Conservation (phyloP, 2,113 vertebrate genomes). For the Myotis davidii region DNA sequence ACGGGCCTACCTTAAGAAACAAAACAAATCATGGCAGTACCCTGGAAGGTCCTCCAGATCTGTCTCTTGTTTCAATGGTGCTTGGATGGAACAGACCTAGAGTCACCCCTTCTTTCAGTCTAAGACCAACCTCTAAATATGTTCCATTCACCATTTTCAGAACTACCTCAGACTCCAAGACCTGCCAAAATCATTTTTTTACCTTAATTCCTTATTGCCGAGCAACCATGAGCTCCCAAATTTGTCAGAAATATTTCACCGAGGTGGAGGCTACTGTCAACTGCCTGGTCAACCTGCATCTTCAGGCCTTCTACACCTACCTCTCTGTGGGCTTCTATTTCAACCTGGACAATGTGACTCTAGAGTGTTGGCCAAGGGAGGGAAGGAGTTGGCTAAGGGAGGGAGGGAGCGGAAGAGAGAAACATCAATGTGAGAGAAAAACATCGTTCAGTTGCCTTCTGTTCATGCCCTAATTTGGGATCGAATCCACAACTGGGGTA, state of each 20-base stretch:
- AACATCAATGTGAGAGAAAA: not conserved
- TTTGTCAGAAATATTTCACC: constrained; percentile 70
- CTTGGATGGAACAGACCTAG: not conserved
- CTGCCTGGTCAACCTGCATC: constrained; percentile 41
- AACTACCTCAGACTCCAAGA: not conserved
- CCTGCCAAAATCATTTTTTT: not conserved
- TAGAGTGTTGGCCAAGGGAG: constrained; percentile 49
- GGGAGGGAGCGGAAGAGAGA: not conserved
- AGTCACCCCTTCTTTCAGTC: not conserved
- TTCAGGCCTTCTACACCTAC: constrained; percentile 49
- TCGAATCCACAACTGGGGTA: not conserved
- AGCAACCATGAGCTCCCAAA: constrained; percentile 56
- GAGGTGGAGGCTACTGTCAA: constrained; percentile 62
- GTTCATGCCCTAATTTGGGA: not conserved
- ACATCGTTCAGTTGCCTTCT: not conserved
- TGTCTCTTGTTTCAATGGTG: not conserved
- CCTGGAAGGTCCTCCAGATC: not conserved
- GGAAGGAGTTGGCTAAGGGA: not conserved
- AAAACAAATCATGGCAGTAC: not conserved
- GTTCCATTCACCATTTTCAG: not conserved
- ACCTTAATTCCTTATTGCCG: not conserved
- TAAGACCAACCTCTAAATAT: not conserved
- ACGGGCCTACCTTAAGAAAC: not conserved
- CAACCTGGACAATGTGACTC: constrained; percentile 79
- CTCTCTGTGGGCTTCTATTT: not conserved